Conservation (phyloP, 2,797 vertebrate genomes). For the Cyprinodon diabolis region DNA sequence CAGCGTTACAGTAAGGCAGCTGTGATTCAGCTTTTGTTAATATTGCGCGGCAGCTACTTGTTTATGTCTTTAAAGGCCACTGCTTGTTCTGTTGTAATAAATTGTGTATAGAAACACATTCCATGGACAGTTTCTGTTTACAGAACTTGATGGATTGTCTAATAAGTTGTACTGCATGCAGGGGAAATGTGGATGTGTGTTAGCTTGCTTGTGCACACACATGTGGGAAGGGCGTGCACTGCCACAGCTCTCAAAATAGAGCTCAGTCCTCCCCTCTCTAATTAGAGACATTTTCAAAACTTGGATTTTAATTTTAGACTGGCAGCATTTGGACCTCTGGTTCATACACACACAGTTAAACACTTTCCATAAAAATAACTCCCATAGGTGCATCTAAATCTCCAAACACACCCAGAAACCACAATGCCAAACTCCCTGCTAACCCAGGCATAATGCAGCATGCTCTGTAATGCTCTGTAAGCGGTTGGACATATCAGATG, state of each 20-base stretch:
- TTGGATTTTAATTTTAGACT: slow-evolving; percentile 86
- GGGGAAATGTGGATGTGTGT: slow-evolving; percentile 41
- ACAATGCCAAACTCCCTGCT: slow-evolving; percentile 71
- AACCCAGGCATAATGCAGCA: slow-evolving; percentile 77
- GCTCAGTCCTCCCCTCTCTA: slow-evolving; percentile 79
- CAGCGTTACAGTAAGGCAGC: slow-evolving; percentile 31
- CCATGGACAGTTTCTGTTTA: slow-evolving; percentile 30
- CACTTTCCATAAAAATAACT: slow-evolving; percentile 73
- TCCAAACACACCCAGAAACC: slow-evolving; percentile 64
- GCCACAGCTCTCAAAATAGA: slow-evolving; percentile 83
- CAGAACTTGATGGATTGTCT: slow-evolving; percentile 44
- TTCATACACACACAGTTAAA: slow-evolving; percentile 45
- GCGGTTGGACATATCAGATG: slow-evolving; percentile 67
- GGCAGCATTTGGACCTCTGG: slow-evolving; percentile 70
- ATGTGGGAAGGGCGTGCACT: slow-evolving; percentile 80
- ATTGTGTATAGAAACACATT: slow-evolving; percentile 36
- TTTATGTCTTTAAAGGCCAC: slow-evolving; percentile 56
- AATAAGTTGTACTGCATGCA: slow-evolving; percentile 49
- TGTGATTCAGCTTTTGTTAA: slow-evolving; percentile 52
- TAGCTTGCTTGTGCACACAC: slow-evolving; percentile 55
- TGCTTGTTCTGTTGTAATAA: slow-evolving; percentile 46
- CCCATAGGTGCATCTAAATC: slow-evolving; percentile 67
- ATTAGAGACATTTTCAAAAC: slow-evolving; percentile 87
- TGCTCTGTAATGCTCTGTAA: slow-evolving; percentile 77
- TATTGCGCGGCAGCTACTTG: slow-evolving; percentile 51